Conservation (phyloP, 1,140 invertebrate species). For the Pogonognathellus flavescens region DNA sequence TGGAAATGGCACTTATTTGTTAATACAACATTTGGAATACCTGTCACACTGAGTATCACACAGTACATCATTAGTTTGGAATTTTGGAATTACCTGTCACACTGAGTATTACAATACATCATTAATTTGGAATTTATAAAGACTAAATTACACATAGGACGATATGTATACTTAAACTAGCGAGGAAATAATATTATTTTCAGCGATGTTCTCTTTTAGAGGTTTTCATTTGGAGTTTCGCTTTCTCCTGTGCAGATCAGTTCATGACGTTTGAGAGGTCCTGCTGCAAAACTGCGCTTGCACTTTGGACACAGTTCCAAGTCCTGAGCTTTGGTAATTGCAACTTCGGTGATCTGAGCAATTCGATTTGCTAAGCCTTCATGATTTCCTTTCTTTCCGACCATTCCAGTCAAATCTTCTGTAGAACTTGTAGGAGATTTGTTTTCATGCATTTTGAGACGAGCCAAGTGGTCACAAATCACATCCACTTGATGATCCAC, state of each 20-base stretch:
- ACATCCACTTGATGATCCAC: neutral
- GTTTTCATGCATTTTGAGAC: neutral
- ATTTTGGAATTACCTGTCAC: no score
- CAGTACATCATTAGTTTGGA: no score
- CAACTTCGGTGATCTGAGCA: neutral
- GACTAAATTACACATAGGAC: no score
- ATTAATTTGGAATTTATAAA: no score
- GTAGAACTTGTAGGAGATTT: constrained; percentile 3
- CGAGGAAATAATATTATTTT: no score
- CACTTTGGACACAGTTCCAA: neutral
- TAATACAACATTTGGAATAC: no score
- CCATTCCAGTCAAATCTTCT: constrained; percentile 20
- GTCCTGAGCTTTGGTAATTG: neutral
- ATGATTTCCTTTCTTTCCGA: neutral
- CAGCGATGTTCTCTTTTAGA: neutral
- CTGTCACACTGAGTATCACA: no score
- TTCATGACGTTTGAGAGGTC: neutral
- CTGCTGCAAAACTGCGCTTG: neutral
- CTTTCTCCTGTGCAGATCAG: neutral
- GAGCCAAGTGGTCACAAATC: neutral
- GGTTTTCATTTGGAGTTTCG: neutral
- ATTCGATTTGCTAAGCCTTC: neutral
- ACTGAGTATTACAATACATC: no score
- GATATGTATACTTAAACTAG: no score
- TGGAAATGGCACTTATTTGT: no score